These are phyloP conservation scores for Mastigias papua DNA, from an alignment of 30 jellyfish, hydroid and myxozoan genomes.

Conservation along the genomic window DNA sequence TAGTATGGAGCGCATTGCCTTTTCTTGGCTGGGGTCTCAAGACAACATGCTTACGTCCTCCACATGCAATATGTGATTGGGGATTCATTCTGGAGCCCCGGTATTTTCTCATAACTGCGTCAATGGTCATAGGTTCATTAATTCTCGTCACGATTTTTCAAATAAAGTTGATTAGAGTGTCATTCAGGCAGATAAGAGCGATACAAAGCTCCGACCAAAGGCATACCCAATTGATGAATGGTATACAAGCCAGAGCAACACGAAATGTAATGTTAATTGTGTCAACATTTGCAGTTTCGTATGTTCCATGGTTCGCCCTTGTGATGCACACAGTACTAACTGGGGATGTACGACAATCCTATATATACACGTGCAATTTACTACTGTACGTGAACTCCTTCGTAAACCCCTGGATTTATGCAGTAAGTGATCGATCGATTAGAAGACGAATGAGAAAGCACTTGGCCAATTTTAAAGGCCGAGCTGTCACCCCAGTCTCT, in stretches of 20 bases:
- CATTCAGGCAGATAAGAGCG: slow-evolving; percentile 4
- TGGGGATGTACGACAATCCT: slow-evolving; percentile 5
- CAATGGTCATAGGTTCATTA: not conserved
- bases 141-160: not conserved
- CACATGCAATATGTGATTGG: slow-evolving; percentile 18
- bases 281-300: slow-evolving; percentile 2
- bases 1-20: slow-evolving; percentile 14
- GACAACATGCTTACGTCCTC: slow-evolving; percentile 6
- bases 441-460: slow-evolving; percentile 6
- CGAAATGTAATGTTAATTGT: slow-evolving; percentile 1
- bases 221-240: not conserved
- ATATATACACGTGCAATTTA: slow-evolving; percentile 14
- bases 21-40: slow-evolving; percentile 5
- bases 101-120: slow-evolving; percentile 1
- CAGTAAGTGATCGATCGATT: slow-evolving; percentile 7
- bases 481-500: too few relatives aligned
- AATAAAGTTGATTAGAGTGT: not conserved
- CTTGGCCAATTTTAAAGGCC: too few relatives aligned
- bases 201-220: not conserved
- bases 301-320: slow-evolving; percentile 21
- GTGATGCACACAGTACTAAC: slow-evolving; percentile 10
- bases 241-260: slow-evolving; percentile 3
- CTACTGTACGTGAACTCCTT: not conserved
- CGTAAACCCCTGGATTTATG: slow-evolving; percentile 28
- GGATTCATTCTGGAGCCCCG: slow-evolving; percentile 4